phyloP scores from a whole-genome alignment of 2,888 invertebrate species.

The Epirrita christyi region DNA sequence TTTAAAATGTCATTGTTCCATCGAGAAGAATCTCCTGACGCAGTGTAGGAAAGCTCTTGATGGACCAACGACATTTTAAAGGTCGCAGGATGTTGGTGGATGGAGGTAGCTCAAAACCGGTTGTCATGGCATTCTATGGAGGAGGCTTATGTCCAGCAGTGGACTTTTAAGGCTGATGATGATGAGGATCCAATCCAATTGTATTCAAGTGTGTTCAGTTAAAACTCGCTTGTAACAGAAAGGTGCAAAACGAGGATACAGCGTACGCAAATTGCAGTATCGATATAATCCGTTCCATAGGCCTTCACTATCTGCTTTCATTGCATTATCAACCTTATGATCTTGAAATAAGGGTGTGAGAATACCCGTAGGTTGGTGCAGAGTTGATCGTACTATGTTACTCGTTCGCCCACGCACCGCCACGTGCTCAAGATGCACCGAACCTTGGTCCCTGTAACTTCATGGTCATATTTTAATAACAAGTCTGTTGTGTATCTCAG shows the following conservation, averaged over 20 bases:
- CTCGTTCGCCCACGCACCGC: conserved; percentile 71
- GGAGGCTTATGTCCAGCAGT: too few relatives aligned
- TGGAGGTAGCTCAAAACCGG: too few relatives aligned
- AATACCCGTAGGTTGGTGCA: conserved; percentile 2
- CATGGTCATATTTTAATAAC: conserved; percentile 43
- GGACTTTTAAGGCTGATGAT: too few relatives aligned
- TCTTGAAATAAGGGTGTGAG: conserved; percentile 15
- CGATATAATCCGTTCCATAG: conserved; percentile 27
- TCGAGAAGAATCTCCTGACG: too few relatives aligned
- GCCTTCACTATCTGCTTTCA: conserved; percentile 3
- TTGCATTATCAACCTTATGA: conserved; percentile 17
- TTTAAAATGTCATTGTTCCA: too few relatives aligned
- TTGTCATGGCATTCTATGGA: too few relatives aligned
- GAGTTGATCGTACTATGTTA: conserved; percentile 42
- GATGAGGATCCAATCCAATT: too few relatives aligned
- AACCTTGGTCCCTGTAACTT: conserved; percentile 42
- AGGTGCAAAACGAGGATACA: conserved; percentile 37
- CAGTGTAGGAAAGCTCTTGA: too few relatives aligned
- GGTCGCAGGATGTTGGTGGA: too few relatives aligned
- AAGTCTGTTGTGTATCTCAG: conserved; percentile 25
- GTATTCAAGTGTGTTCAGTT: not conserved
- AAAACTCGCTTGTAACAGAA: conserved; percentile 27
- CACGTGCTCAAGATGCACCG: conserved; percentile 60
- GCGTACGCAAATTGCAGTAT: conserved; percentile 39
- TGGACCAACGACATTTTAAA: too few relatives aligned